Evolutionary conservation across 2,888 invertebrate genomes (phyloP).

Genomic region (Melanostoma scalare): DNA sequence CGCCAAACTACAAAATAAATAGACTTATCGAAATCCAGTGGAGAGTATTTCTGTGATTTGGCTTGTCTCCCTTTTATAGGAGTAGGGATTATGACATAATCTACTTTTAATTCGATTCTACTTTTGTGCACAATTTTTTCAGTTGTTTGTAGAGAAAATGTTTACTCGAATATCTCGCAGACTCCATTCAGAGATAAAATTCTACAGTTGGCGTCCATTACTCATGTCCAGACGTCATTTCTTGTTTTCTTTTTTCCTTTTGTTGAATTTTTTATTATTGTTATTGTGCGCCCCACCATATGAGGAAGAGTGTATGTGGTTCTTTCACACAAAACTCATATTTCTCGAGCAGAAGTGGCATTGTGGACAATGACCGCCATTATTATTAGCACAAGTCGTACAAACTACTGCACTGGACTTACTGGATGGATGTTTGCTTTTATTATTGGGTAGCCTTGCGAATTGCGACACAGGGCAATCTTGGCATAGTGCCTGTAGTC

Average conservation of each 20-base stretch:
- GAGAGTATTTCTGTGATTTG: neutral
- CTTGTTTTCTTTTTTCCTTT: slow-evolving; percentile 3
- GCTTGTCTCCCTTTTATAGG: neutral
- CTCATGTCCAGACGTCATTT: slow-evolving; percentile 63
- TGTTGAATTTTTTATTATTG: too few relatives aligned
- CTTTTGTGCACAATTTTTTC: slow-evolving; percentile 54
- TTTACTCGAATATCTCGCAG: slow-evolving; percentile 21
- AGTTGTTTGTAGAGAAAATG: slow-evolving; percentile 2
- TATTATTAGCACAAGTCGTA: slow-evolving; percentile 26
- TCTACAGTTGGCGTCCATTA: slow-evolving; percentile 44
- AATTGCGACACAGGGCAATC: slow-evolving; percentile 42
- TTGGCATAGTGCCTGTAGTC: slow-evolving; percentile 56
- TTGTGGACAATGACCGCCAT: slow-evolving; percentile 59
- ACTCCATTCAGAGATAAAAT: slow-evolving; percentile 48
- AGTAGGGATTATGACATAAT: slow-evolving; percentile 64
- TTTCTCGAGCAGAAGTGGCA: slow-evolving; percentile 34
- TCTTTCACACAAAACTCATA: slow-evolving; percentile 40
- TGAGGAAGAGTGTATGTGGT: slow-evolving; percentile 23
- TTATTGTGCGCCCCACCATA: slow-evolving; percentile 6
- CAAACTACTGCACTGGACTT: neutral
- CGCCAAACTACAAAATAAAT: slow-evolving; percentile 1
- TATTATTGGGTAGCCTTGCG: slow-evolving; percentile 40
- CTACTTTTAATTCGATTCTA: slow-evolving; percentile 67
- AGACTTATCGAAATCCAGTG: neutral
- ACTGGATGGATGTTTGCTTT: slow-evolving; percentile 32